These are phyloP conservation scores for Hydrochoerus hydrochaeris DNA, from an alignment of 2,113 vertebrate genomes.

Conservation along the genomic window DNA sequence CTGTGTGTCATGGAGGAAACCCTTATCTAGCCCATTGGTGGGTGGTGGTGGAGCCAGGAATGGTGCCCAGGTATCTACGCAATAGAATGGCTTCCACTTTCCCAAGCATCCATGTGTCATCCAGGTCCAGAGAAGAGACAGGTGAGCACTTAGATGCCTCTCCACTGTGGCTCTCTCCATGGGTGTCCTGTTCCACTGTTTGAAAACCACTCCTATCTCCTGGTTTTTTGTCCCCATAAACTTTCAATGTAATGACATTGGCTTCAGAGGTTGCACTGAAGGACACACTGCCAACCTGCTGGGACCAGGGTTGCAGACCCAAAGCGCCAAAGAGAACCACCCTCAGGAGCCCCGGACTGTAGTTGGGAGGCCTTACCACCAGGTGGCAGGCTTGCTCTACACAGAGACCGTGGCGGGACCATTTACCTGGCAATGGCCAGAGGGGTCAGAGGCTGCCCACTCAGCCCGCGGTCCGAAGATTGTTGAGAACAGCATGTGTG, in stretches of 20 bases:
- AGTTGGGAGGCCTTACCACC: slow-evolving; percentile 72
- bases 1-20: background rate
- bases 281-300: background rate
- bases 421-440: slow-evolving; percentile 73
- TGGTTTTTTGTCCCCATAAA: background rate
- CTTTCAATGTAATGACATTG: background rate
- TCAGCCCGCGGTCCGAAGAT: accelerated
- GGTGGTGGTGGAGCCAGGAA: background rate
- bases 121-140: accelerated
- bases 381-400: slow-evolving; percentile 82
- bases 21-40: background rate
- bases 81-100: too few relatives aligned
- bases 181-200: background rate
- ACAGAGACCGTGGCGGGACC: slow-evolving; percentile 56
- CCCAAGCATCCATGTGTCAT: accelerated
- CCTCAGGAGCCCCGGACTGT: slow-evolving; percentile 65
- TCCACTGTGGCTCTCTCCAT: background rate
- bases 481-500: background rate
- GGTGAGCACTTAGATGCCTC: background rate
- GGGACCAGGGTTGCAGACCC: background rate
- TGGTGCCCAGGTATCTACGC: background rate
- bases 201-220: background rate
- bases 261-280: background rate
- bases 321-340: background rate
- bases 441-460: slow-evolving; percentile 24